Base-by-base conservation (phyloP, 2,888 invertebrate genomes). In the Drosophila acutilabella region DNA sequence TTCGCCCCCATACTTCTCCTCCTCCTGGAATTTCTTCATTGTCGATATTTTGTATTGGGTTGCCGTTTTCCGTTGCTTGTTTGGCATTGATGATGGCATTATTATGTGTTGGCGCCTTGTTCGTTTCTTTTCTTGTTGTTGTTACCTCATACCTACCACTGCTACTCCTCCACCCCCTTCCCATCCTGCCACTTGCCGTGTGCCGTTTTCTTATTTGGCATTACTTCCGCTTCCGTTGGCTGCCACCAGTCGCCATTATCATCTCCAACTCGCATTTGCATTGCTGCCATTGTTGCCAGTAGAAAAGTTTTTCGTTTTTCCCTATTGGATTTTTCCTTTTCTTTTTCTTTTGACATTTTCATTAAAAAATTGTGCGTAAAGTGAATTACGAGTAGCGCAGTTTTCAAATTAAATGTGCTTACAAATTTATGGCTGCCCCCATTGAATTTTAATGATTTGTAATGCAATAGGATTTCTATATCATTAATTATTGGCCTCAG, bases 211-310 rank as follows among this genome's bases (percentile, higher is more conserved):
- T 69, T 80, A 78, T 71, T 80, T 81, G 82, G 74, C 88, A 87
- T 86, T 81, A 86, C 78, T 85, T 86, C 85, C 89, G 89, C 82
- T 85, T 88, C 89, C 89, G 75, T 65, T 85, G 71, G 73, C 67
- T 81, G 76, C 64, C 73, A 73, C 69, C 78, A 78, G 71, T 64
- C 71, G 56, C 75, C 77, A 75, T 79, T 75, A 71, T 66, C 64
- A 74, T 53, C 68, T 52, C 38, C 58, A 54, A 44, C 53, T 52
- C 26, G 26, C 8, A 73, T 76, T 77, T 77, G 79, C 79, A 76
- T 79, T 67, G 52, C 30, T 64, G 30, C 57, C 45, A 58, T 71
- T 70, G 83, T 77, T 56, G 74, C 33, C 56, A 56, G 53, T 41
- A 61, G 68, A 77, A 83, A 81, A 78, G 57, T 70, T 70, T 68